Evolutionary conservation across 2,888 invertebrate species (phyloP).

Genomic region (Melieria omissa): DNA sequence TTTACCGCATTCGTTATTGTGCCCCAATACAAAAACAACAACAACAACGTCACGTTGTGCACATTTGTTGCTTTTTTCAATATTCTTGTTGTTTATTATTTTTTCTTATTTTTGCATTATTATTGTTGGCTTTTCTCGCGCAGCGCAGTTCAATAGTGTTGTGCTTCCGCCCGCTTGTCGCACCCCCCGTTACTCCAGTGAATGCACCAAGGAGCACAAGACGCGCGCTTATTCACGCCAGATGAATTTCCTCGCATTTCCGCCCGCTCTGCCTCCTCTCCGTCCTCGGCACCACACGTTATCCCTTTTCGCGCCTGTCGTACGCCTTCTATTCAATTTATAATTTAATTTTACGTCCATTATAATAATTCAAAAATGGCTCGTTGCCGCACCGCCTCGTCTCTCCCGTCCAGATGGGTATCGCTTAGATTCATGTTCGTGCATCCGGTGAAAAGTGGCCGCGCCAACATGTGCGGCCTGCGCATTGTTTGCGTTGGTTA

Average conservation of each 20-base stretch:
- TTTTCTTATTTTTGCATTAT: conserved; percentile 1
- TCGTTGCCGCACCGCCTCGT: neutral
- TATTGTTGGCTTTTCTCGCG: neutral
- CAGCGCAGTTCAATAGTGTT: too few relatives aligned
- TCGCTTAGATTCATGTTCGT: conserved; percentile 27
- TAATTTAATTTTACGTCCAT: conserved; percentile 35
- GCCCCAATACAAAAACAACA: too few relatives aligned
- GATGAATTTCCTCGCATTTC: too few relatives aligned
- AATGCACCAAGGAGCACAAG: too few relatives aligned
- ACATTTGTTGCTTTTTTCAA: neutral
- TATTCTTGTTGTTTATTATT: neutral
- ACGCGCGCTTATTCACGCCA: too few relatives aligned
- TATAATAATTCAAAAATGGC: conserved; percentile 29
- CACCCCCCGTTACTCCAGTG: too few relatives aligned
- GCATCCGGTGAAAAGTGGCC: conserved; percentile 10
- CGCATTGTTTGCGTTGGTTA: neutral
- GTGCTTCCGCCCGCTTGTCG: too few relatives aligned
- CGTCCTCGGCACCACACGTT: neutral
- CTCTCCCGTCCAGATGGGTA: conserved; percentile 16
- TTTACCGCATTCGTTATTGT: conserved; percentile 7
- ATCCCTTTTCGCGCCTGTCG: neutral
- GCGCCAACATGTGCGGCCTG: neutral
- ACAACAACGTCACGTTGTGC: too few relatives aligned
- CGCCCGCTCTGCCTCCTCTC: too few relatives aligned
- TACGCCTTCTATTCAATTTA: conserved; percentile 28